These are phyloP conservation scores for Sminthopsis crassicaudata DNA, from an alignment of 2,113 vertebrate genomes.

Conservation along the genomic window DNA sequence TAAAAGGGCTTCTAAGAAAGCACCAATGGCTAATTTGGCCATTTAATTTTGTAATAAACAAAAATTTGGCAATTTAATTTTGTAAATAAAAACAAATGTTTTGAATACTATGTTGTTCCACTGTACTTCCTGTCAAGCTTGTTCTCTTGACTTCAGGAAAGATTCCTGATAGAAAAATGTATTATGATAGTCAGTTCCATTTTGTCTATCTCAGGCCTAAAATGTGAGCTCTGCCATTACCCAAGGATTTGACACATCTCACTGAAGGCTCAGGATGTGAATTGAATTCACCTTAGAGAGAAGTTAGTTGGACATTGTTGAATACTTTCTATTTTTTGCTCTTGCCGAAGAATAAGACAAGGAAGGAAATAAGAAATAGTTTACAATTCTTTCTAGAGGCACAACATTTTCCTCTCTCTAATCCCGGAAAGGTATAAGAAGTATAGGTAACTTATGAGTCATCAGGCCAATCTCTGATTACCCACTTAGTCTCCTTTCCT, in stretches of 20 bases:
- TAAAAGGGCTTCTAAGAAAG: slow-evolving; percentile 60
- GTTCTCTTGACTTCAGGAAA: slow-evolving; percentile 30
- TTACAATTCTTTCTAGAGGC: background rate
- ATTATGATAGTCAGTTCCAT: background rate
- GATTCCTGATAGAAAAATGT: slow-evolving; percentile 28
- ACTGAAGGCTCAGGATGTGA: background rate
- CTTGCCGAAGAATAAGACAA: background rate
- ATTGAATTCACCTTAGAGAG: background rate
- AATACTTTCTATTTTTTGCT: background rate
- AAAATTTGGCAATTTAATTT: slow-evolving; percentile 73
- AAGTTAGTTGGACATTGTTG: background rate
- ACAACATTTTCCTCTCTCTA: background rate
- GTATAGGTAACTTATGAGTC: background rate
- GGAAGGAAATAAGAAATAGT: background rate
- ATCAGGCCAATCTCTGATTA: background rate
- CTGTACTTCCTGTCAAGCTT: slow-evolving; percentile 39
- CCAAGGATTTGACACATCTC: background rate
- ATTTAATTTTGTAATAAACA: slow-evolving; percentile 85
- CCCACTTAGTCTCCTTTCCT: background rate
- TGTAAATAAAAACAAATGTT: slow-evolving; percentile 83
- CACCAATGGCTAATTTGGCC: slow-evolving; percentile 25
- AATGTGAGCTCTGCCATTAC: background rate
- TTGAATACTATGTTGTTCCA: slow-evolving; percentile 64
- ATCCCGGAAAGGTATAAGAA: background rate
- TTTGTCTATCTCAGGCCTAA: background rate